Conservation (phyloP, 2,113 vertebrate genomes). For the Sinosuthora webbiana region DNA sequence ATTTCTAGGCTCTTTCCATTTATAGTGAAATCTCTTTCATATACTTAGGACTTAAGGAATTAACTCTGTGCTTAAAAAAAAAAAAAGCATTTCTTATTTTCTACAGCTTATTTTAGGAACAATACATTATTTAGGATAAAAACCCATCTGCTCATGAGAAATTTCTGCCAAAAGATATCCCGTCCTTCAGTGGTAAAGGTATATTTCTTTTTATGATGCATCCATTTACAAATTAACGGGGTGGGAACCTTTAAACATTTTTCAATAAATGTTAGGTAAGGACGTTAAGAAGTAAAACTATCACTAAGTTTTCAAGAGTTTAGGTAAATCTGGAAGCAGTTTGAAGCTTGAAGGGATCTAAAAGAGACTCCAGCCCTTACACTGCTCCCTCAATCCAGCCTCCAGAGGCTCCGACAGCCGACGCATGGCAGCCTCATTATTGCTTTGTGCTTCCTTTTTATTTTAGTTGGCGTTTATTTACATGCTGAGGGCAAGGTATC, state of each 20-base stretch:
- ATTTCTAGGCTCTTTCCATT: background rate
- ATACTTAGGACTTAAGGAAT: background rate
- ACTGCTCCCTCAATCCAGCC: background rate
- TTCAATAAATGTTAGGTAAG: background rate
- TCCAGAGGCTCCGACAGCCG: background rate
- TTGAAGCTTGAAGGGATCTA: background rate
- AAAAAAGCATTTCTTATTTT: background rate
- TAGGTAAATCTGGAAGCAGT: background rate
- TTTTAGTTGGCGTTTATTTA: conserved; percentile 62
- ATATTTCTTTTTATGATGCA: background rate
- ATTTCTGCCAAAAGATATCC: background rate
- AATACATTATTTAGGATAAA: background rate
- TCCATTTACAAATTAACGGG: background rate
- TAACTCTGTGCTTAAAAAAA: background rate
- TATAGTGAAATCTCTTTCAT: background rate
- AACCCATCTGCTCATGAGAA: background rate
- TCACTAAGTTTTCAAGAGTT: background rate
- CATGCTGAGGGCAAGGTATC: conserved; percentile 52
- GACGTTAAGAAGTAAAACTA: background rate
- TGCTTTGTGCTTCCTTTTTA: conserved; percentile 33
- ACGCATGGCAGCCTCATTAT: background rate
- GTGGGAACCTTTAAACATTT: background rate
- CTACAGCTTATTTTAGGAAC: background rate
- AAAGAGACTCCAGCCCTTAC: background rate
- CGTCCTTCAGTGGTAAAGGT: background rate